phyloP scores from a whole-genome alignment of 2,113 vertebrate genomes.

The Chaetodon trifascialis region DNA sequence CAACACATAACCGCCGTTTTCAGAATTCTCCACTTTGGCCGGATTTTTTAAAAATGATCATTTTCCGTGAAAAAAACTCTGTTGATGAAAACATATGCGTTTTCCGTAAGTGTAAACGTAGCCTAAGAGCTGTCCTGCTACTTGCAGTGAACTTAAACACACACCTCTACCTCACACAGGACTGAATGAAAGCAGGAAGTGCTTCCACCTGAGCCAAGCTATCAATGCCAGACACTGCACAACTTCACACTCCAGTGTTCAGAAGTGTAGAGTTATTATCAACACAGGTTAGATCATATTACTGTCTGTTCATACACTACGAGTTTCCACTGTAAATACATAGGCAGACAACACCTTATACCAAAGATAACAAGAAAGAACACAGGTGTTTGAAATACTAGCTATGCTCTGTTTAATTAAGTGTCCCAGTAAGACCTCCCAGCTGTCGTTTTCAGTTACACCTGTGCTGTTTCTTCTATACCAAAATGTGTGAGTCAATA shows the following conservation, averaged over 20 bases:
- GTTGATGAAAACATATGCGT: too few relatives aligned
- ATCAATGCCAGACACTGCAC: neutral
- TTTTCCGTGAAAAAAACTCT: too few relatives aligned
- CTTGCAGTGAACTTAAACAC: neutral
- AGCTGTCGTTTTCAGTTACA: neutral
- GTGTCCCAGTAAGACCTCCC: neutral
- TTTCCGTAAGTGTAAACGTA: too few relatives aligned
- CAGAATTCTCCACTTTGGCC: too few relatives aligned
- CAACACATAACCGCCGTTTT: too few relatives aligned
- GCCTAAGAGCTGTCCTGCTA: neutral
- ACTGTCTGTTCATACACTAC: neutral
- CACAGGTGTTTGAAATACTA: neutral
- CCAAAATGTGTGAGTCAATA: neutral
- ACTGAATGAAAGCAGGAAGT: neutral
- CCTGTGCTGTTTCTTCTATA: neutral
- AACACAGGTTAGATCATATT: neutral
- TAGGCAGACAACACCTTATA: too few relatives aligned
- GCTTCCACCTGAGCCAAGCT: neutral
- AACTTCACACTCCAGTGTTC: neutral
- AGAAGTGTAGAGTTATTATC: neutral
- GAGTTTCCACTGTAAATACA: neutral
- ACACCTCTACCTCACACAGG: too few relatives aligned
- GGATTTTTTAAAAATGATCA: too few relatives aligned
- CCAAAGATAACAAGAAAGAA: too few relatives aligned
- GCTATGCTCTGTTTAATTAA: neutral